phyloP scores from a whole-genome alignment of 2,888 invertebrate species.

The Dichetophora obliterata region DNA sequence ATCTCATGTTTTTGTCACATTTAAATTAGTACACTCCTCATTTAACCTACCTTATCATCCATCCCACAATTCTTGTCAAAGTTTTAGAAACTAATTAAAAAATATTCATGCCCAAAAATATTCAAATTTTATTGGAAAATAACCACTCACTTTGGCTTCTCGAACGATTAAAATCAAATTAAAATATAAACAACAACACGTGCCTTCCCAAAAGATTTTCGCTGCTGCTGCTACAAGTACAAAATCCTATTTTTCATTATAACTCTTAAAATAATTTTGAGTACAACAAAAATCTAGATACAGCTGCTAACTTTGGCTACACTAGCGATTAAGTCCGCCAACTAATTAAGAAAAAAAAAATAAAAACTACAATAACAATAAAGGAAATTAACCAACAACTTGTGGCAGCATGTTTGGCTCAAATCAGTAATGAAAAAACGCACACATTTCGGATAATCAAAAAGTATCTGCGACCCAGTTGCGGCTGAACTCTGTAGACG shows the following conservation, averaged over 20 bases:
- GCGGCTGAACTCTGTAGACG: neutral
- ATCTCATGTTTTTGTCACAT: no score
- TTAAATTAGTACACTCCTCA: no score
- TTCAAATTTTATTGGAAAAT: neutral
- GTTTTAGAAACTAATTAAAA: neutral
- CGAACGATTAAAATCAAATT: neutral
- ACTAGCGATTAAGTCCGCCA: neutral
- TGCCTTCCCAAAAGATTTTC: no score
- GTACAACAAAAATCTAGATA: neutral
- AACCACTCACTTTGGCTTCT: neutral
- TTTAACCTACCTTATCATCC: neutral
- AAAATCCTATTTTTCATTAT: no score
- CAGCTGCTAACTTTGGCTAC: neutral
- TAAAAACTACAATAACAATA: neutral
- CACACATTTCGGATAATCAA: neutral
- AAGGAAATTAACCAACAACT: no score
- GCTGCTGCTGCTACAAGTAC: no score
- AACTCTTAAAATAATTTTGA: no score
- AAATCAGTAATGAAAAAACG: no score
- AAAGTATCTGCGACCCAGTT: neutral
- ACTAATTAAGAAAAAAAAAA: neutral
- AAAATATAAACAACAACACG: neutral
- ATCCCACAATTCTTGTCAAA: no score
- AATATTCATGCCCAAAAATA: neutral
- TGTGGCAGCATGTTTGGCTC: no score